Evolutionary conservation across 2,113 vertebrate species (phyloP).

Genomic region (Chitala chitala): DNA sequence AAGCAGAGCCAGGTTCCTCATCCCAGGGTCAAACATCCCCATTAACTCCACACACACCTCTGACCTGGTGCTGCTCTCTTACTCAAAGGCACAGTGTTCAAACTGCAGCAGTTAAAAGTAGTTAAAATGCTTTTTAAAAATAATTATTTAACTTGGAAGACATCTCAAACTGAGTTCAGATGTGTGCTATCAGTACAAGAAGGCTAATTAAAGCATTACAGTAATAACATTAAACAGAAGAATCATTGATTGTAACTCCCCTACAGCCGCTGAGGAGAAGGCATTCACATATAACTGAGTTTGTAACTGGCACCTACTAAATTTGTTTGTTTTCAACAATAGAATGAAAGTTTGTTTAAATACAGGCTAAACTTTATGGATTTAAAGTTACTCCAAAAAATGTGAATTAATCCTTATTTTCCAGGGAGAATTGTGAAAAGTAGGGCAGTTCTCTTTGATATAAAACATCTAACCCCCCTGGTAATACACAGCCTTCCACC

Average conservation of each 20-base stretch:
- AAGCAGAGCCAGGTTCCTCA: no score
- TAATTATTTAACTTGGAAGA: no score
- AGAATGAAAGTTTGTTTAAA: slow-evolving; percentile 6
- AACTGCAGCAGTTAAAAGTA: no score
- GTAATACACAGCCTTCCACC: slow-evolving; percentile 10
- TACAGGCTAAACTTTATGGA: slow-evolving; percentile 13
- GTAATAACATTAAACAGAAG: no score
- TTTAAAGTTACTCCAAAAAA: slow-evolving; percentile 15
- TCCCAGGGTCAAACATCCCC: background rate
- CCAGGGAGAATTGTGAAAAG: slow-evolving; percentile 15
- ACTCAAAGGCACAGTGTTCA: no score
- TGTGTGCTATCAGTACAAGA: no score
- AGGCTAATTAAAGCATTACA: no score
- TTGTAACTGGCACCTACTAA: background rate
- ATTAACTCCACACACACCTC: background rate
- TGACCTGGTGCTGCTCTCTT: background rate
- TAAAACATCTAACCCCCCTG: slow-evolving; percentile 1
- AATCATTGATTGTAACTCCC: no score
- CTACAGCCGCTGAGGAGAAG: no score
- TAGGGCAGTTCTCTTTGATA: slow-evolving; percentile 23
- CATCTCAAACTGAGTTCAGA: no score
- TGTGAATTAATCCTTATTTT: slow-evolving; percentile 15
- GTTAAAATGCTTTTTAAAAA: no score
- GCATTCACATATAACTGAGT: background rate
- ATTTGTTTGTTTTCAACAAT: background rate